A percentile compares a stretch with the other conserved stretches of the same genome.
Evolutionary conservation across 2,113 vertebrate genomes (phyloP).

Genomic region (Embiotoca jacksoni): DNA sequence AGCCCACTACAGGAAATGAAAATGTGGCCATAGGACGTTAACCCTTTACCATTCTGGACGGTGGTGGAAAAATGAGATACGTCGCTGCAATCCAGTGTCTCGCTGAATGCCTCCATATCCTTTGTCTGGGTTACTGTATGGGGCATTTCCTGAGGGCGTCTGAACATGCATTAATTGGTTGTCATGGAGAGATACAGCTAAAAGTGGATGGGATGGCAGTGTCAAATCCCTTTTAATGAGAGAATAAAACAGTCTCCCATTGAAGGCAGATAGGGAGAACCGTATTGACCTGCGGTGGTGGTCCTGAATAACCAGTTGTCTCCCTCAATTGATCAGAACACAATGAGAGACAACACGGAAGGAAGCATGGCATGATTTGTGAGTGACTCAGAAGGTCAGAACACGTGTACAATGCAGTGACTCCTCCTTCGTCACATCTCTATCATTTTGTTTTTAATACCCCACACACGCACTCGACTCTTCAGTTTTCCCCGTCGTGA

Average conservation of each 20-base stretch:
- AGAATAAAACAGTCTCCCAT: conserved; percentile 75
- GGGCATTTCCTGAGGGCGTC: conserved; percentile 66
- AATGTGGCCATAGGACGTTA: conserved; percentile 81
- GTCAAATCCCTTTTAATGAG: conserved; percentile 78
- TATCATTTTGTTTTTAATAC: conserved; percentile 48
- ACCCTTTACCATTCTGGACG: conserved; percentile 64
- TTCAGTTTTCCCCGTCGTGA: conserved; percentile 23
- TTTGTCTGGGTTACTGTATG: conserved; percentile 68
- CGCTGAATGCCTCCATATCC: conserved; percentile 49
- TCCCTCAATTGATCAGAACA: conserved; percentile 75
- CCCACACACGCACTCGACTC: background rate
- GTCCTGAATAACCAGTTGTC: conserved; percentile 81
- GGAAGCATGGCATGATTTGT: conserved; percentile 70
- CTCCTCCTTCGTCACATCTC: conserved; percentile 20
- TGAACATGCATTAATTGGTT: conserved; percentile 80
- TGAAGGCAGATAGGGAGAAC: conserved; percentile 76
- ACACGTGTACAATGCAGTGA: conserved; percentile 35
- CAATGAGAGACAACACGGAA: conserved; percentile 70
- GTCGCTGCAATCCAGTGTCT: conserved; percentile 13
- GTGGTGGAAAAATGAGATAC: background rate
- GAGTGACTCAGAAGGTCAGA: conserved; percentile 77
- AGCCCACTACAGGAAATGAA: conserved; percentile 85
- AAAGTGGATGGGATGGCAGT: conserved; percentile 67
- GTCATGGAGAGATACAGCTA: conserved; percentile 78
- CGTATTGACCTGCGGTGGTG: conserved; percentile 73